Conservation (phyloP, 1,140 invertebrate genomes). For the Calliphora vicina region DNA sequence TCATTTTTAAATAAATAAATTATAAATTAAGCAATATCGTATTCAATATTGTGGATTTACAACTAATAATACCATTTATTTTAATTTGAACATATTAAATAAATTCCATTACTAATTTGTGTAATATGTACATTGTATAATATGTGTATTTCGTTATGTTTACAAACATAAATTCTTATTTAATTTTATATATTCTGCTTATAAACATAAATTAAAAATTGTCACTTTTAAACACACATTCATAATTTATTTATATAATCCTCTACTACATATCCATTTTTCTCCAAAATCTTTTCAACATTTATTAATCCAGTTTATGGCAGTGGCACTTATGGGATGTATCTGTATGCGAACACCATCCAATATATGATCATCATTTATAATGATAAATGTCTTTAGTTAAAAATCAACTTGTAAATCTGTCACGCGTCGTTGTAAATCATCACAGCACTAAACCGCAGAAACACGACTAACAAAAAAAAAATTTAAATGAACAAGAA, state of each 20-base stretch:
- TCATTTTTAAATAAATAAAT: too few relatives aligned
- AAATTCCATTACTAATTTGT: too few relatives aligned
- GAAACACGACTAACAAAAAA: not conserved
- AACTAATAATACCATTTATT: too few relatives aligned
- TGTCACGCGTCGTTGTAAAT: constrained; percentile 33
- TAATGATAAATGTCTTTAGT: constrained; percentile 23
- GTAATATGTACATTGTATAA: too few relatives aligned
- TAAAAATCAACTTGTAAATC: constrained; percentile 29
- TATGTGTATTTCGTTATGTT: too few relatives aligned
- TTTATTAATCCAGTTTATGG: not conserved
- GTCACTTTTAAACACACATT: not conserved
- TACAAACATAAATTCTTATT: too few relatives aligned
- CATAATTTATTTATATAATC: not conserved
- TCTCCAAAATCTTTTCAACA: not conserved
- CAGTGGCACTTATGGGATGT: not conserved
- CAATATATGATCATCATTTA: not conserved
- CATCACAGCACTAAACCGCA: constrained; percentile 31
- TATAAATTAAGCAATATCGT: too few relatives aligned
- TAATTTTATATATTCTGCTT: not conserved
- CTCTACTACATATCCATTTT: not conserved
- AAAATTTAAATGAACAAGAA: not conserved
- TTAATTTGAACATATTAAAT: too few relatives aligned
- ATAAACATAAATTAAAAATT: not conserved
- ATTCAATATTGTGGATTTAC: too few relatives aligned
- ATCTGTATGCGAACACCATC: not conserved